A percentile compares a stretch with the other conserved stretches of the same genome.
phyloP scores from a whole-genome alignment of 2,888 invertebrate genomes.

The Parochlus steinenii region DNA sequence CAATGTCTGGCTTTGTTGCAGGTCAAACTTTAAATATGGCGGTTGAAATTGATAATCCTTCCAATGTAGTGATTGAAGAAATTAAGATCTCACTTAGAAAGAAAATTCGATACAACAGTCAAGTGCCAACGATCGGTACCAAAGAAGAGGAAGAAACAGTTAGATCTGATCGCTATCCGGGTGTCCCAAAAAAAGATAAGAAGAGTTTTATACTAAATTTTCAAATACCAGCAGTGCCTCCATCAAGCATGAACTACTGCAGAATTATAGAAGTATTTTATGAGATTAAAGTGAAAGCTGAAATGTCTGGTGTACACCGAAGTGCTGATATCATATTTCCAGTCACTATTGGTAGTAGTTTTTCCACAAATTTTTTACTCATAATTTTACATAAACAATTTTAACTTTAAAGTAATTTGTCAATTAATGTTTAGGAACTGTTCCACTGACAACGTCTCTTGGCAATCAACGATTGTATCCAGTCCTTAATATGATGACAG shows the following conservation, averaged over 20 bases:
- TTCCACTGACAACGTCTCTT: conserved; percentile 1
- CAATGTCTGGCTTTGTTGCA: conserved; percentile 4
- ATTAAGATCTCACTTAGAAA: conserved; percentile 1
- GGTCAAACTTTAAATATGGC: conserved; percentile 2
- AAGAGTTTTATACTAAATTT: not conserved
- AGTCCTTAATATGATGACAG: not conserved
- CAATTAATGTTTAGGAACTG: no score
- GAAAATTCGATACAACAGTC: conserved; percentile 3
- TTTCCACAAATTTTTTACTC: not conserved
- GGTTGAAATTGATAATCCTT: conserved; percentile 5
- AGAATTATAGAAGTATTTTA: conserved; percentile 4
- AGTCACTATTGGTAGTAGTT: conserved; percentile 5
- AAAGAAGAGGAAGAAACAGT: not conserved
- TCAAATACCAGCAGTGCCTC: conserved; percentile 6
- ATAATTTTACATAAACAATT: no score
- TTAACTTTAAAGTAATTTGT: no score
- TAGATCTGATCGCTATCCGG: not conserved
- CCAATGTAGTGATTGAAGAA: not conserved
- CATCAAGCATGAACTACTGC: conserved; percentile 4
- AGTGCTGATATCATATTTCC: conserved; percentile 3
- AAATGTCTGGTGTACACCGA: not conserved
- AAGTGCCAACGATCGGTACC: not conserved
- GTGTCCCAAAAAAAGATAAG: conserved; percentile 1
- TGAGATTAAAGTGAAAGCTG: conserved; percentile 7
- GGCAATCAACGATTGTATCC: not conserved